These are phyloP conservation scores for Drosophila santomea DNA, from an alignment of 1,140 invertebrate genomes.

Conservation along the genomic window DNA sequence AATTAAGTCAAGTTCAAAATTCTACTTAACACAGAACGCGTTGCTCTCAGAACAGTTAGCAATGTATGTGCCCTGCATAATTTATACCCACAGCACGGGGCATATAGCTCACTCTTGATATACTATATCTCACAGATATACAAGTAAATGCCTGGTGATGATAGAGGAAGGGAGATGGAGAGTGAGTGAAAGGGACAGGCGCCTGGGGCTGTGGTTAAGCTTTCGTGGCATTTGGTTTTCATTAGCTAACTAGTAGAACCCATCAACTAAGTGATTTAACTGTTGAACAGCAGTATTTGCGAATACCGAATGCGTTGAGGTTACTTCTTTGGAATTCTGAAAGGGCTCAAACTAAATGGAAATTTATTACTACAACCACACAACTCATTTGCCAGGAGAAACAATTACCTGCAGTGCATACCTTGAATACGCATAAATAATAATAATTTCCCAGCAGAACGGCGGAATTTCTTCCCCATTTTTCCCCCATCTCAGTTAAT, in stretches of 20 bases:
- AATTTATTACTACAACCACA: slow-evolving; percentile 51
- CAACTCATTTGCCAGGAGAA: slow-evolving; percentile 48
- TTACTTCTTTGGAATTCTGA: slow-evolving; percentile 7
- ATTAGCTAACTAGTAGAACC: slow-evolving; percentile 37
- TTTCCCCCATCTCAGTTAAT: slow-evolving; percentile 35
- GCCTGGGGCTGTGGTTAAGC: slow-evolving; percentile 6
- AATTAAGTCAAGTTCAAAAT: slow-evolving; percentile 80
- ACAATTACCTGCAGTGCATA: slow-evolving; percentile 56
- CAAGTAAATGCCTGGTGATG: not conserved
- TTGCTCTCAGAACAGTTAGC: slow-evolving; percentile 37
- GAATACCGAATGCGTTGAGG: slow-evolving; percentile 38
- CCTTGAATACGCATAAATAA: slow-evolving; percentile 62
- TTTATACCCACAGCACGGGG: slow-evolving; percentile 43
- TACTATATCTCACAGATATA: not conserved
- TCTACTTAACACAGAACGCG: slow-evolving; percentile 56
- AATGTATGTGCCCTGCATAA: slow-evolving; percentile 58
- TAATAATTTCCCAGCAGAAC: slow-evolving; percentile 62
- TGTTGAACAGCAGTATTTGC: slow-evolving; percentile 57
- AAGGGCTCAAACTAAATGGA: slow-evolving; percentile 9
- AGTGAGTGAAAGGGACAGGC: not conserved
- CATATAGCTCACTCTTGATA: slow-evolving; percentile 13
- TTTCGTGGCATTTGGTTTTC: slow-evolving; percentile 53
- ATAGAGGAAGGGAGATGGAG: not conserved
- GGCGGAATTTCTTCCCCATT: not conserved
- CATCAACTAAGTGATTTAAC: slow-evolving; percentile 55